Evolutionary conservation across 2,888 invertebrate species (phyloP), one percentile per base, ranked within the genome.

Genomic region (Perithous albicinctus): DNA sequence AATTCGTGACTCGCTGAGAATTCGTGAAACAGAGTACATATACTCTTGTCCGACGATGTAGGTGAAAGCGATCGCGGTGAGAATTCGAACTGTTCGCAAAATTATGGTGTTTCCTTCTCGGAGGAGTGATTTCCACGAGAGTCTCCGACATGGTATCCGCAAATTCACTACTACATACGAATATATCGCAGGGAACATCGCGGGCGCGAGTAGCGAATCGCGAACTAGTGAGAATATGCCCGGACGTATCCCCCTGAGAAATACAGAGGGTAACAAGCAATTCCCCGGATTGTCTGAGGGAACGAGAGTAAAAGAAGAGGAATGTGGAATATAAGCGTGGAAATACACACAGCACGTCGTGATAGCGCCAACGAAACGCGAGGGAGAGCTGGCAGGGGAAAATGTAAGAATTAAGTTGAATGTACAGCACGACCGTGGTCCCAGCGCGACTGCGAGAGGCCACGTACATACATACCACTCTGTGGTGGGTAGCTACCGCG

Each of bases 271-370:
- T 80, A 73, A 82, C 73, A 81, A 85, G 78, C 85, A 85, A 86
- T 86, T 84, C 85, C n/a, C 79, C 75, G 84, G 84, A 86, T 85
- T 85, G 85, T 86, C 86, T 86, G 85, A 69, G 73, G 63, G 41
- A 81, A 80, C 63, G 41, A 78, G 66, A 73, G 72, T n/a, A n/a
- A 69, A 61, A 77, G 59, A 73, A 75, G 78, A 80, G 43, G 43
- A 64, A 74, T 46, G 73, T 54, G 43, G 32, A n/a, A 64, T 64
- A 56, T 43, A 69, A 63, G 26, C 46, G 46, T 35, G 48, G 51
- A 67, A 61, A n/a, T 66, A 41, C 12, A 67, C 51, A 61, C 20
- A 51, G 63, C 43, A 26, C 26, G 51, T 18, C 41, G 12, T 10
- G 5, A 48, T 10, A 66, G 15, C 2, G 10, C 18, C 15, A 6